These are phyloP conservation scores for Achroia grisella DNA, from an alignment of 1,140 invertebrate genomes.

Conservation along the genomic window DNA sequence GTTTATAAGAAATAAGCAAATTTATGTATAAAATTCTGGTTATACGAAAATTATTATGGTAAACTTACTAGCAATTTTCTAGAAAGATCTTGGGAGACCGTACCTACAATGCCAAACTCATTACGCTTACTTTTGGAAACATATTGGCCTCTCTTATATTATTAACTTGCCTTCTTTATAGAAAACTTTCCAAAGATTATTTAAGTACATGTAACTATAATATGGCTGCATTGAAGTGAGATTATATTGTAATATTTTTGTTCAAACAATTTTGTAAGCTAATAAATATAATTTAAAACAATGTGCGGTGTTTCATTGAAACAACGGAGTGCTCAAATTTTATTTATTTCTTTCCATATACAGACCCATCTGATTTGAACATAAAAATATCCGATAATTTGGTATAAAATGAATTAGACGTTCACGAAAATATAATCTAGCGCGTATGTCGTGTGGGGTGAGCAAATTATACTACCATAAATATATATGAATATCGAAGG, in stretches of 20 bases:
- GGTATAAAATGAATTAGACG: slow-evolving; percentile 35
- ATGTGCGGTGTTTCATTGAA: neutral
- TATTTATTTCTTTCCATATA: slow-evolving; percentile 58
- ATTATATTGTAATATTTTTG: slow-evolving; percentile 24
- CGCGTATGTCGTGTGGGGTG: slow-evolving; percentile 17
- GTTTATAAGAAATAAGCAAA: too few species aligned
- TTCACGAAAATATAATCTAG: slow-evolving; percentile 30
- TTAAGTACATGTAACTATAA: too few species aligned
- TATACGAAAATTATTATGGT: too few species aligned
- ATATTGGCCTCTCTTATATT: too few species aligned
- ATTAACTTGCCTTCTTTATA: too few species aligned
- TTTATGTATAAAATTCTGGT: too few species aligned
- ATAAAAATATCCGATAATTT: slow-evolving; percentile 45
- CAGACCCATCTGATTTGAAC: slow-evolving; percentile 57
- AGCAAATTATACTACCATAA: slow-evolving; percentile 58
- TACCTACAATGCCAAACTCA: neutral
- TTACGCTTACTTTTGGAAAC: slow-evolving; percentile 2
- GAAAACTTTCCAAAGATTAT: too few species aligned
- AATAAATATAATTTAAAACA: slow-evolving; percentile 16
- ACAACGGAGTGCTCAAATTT: slow-evolving; percentile 36
- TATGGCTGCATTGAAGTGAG: slow-evolving; percentile 10
- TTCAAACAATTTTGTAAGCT: slow-evolving; percentile 18
- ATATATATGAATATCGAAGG: slow-evolving; percentile 42
- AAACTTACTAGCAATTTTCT: too few species aligned
- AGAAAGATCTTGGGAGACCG: too few species aligned